Base-by-base conservation (phyloP, 2,888 invertebrate genomes). In the Luperina nickerlii region DNA sequence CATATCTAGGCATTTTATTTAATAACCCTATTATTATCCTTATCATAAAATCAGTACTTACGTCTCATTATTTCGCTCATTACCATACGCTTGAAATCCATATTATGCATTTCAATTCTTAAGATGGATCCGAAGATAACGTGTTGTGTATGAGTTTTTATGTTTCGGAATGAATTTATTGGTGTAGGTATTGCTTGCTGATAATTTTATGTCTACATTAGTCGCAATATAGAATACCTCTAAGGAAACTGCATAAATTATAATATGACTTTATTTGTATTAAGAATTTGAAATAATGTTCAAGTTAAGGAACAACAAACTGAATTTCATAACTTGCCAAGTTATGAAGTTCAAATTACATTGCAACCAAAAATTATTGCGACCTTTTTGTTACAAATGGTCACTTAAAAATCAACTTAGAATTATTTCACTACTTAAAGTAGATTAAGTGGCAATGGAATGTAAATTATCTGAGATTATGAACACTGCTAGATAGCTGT, bases 111-210 rank as follows among this genome's bases (percentile, higher is more conserved):
- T 48, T 32, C 24, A 72, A 74, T 78, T 74, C 8, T 57, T 18
- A 60, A 62, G 70, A 68, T 79, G 13, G 4, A 79, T 67, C 38
- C 32, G 62, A 48, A 32, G 54, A 62, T 66, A 57, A 60, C 24
- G 27, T 13, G 24, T 62, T n/a, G 4, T n/a, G 7, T 45, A 38
- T 11, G 38, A 32, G 42, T 79, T 54, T 66, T 70, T 71, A 66
- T 74, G n/a, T 74, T 74, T 74, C n/a, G 62, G 20, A 79, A 79
- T 51, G 15, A 71, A 79, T 82, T 67, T 70, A 78, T 74, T 72
- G 0, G 9, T 65, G 9, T 54, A n/a, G 20, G n/a, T 42, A 60
- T 67, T 67, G 8, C 48, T 48, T 4, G 7, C 15, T 11, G 5
- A 63, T 38, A 62, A 42, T n/a, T n/a, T 76, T 51, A 54, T 66